Evolutionary conservation across 2,888 invertebrate species (phyloP).

Genomic region (Ormyrus rosae): DNA sequence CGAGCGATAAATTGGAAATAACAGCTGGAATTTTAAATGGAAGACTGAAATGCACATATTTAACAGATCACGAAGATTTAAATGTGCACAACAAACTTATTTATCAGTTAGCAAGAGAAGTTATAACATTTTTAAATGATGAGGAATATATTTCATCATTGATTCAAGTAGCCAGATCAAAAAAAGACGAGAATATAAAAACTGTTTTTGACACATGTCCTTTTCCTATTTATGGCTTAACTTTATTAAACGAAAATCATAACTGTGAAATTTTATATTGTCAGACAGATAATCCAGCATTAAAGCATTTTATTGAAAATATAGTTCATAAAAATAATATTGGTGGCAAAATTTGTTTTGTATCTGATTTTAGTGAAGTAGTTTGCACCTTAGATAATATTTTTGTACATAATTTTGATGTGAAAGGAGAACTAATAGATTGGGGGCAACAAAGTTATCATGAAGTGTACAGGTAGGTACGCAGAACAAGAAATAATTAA

Average conservation of each 20-base stretch:
- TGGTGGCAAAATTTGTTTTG: constrained; percentile 73
- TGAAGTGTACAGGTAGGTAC: constrained; percentile 62
- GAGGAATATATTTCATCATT: constrained; percentile 75
- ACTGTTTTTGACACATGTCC: constrained; percentile 79
- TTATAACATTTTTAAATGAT: constrained; percentile 72
- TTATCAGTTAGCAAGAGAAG: constrained; percentile 73
- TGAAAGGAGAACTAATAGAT: constrained; percentile 79
- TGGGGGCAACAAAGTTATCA: constrained; percentile 61
- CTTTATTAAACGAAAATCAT: constrained; percentile 78
- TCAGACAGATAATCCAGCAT: constrained; percentile 72
- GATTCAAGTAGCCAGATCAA: constrained; percentile 72
- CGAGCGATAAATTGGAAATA: constrained; percentile 59
- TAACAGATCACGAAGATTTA: constrained; percentile 70
- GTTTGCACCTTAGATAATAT: constrained; percentile 77
- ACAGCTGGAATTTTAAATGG: constrained; percentile 62
- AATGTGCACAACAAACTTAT: constrained; percentile 71
- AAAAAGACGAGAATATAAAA: constrained; percentile 61
- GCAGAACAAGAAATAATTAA: constrained; percentile 1
- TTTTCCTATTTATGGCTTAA: constrained; percentile 81
- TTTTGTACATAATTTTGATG: constrained; percentile 78
- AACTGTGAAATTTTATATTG: constrained; percentile 75
- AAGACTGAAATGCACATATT: constrained; percentile 66
- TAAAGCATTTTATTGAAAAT: constrained; percentile 75
- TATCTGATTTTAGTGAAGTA: constrained; percentile 72
- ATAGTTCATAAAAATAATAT: constrained; percentile 76